A percentile compares a stretch with the other conserved stretches of the same genome.
Evolutionary conservation across 2,113 vertebrate species (phyloP).

Genomic region (Anthoscopus minutus): DNA sequence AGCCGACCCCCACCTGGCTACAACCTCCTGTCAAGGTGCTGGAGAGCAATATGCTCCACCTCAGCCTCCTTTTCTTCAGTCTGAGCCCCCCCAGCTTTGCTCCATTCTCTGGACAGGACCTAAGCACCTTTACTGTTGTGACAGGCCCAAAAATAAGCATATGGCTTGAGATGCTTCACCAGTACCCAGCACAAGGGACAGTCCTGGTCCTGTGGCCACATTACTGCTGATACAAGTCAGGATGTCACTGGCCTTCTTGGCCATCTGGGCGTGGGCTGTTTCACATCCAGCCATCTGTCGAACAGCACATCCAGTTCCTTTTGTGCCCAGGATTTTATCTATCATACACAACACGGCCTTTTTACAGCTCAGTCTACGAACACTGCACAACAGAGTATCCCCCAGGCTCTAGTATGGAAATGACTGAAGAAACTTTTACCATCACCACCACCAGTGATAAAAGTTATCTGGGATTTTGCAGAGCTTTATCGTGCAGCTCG

Average conservation of each 20-base stretch:
- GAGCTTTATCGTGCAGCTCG: background rate
- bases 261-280: background rate
- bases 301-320: background rate
- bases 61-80: background rate
- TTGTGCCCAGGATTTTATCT: background rate
- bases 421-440: background rate
- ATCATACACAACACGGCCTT: accelerated
- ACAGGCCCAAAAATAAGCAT: background rate
- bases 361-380: background rate
- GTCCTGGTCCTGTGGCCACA: background rate
- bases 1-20: no score
- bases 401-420: background rate
- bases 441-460: background rate
- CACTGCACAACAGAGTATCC: background rate
- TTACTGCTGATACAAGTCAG: background rate
- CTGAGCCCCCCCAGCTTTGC: no score
- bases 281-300: background rate
- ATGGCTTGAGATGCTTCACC: no score
- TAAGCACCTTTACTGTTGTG: background rate
- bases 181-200: background rate
- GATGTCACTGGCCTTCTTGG: background rate
- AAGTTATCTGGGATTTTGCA: background rate
- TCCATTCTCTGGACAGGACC: background rate
- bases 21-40: background rate
- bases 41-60: accelerated